Conservation (phyloP, 2,113 vertebrate genomes). For the Spermophilus dauricus region DNA sequence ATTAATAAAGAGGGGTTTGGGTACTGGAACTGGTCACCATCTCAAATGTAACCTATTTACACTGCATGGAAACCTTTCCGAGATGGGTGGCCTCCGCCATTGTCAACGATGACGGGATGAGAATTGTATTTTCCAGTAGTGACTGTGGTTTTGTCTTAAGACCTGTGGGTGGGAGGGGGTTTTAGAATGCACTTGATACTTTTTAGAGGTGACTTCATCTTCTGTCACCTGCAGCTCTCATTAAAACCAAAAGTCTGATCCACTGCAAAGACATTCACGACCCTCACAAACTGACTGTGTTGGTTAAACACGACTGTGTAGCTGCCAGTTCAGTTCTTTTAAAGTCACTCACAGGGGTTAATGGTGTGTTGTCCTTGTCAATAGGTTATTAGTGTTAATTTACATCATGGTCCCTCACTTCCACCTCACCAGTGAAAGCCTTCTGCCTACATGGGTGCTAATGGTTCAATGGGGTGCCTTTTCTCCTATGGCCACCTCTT, state of each 20-base stretch:
- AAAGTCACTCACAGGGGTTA: slow-evolving; percentile 18
- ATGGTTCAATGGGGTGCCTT: not conserved
- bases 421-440: not conserved
- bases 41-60: slow-evolving; percentile 75
- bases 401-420: not conserved
- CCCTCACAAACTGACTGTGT: not conserved
- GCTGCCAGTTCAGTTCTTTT: slow-evolving; percentile 47
- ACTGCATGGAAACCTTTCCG: slow-evolving; percentile 51
- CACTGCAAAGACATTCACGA: not conserved
- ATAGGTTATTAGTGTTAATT: slow-evolving; percentile 61
- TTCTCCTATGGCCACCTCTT: not conserved
- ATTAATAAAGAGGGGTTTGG: slow-evolving; percentile 71
- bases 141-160: not conserved
- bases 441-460: not conserved
- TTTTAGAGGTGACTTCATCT: slow-evolving; percentile 35
- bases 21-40: slow-evolving; percentile 74
- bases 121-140: slow-evolving; percentile 32
- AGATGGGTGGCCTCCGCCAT: not conserved
- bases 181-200: not conserved
- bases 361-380: slow-evolving; percentile 31
- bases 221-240: not conserved
- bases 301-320: not conserved
- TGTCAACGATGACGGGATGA: not conserved
- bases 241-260: not conserved
- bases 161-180: not conserved